Conservation (phyloP, 2,888 invertebrate species). For the Buathra laborator region DNA sequence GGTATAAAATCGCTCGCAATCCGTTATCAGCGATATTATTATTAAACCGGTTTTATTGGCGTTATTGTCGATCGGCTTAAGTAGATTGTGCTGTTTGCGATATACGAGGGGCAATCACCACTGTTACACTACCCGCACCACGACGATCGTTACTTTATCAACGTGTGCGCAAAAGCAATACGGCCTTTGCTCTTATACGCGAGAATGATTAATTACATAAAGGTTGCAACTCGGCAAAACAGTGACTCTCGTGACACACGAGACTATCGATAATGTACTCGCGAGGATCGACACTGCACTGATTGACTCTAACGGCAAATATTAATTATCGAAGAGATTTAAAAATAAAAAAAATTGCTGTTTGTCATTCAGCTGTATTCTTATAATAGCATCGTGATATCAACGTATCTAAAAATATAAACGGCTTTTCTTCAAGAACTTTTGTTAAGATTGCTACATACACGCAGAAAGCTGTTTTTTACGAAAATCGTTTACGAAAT, state of each 20-base stretch:
- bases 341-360: background rate
- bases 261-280: conserved; percentile 13
- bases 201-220: conserved; percentile 63
- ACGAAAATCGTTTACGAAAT: no score
- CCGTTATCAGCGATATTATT: conserved; percentile 13
- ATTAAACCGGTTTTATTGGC: conserved; percentile 37
- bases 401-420: background rate
- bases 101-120: conserved; percentile 15
- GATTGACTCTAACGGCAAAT: conserved; percentile 18
- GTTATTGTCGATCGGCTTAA: conserved; percentile 55
- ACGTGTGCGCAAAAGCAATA: conserved; percentile 22
- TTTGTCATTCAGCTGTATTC: background rate
- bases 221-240: conserved; percentile 44
- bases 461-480: no score
- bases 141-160: conserved; percentile 59
- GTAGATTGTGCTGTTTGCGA: conserved; percentile 61
- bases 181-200: conserved; percentile 13
- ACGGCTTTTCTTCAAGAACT: background rate
- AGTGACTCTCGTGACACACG: conserved; percentile 19
- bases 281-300: conserved; percentile 28
- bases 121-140: conserved; percentile 3
- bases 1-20: background rate
- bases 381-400: background rate
- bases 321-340: background rate
- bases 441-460: no score